These are phyloP conservation scores for Takifugu bimaculatus DNA, from an alignment of 2,113 vertebrate genomes.

Conservation along the genomic window DNA sequence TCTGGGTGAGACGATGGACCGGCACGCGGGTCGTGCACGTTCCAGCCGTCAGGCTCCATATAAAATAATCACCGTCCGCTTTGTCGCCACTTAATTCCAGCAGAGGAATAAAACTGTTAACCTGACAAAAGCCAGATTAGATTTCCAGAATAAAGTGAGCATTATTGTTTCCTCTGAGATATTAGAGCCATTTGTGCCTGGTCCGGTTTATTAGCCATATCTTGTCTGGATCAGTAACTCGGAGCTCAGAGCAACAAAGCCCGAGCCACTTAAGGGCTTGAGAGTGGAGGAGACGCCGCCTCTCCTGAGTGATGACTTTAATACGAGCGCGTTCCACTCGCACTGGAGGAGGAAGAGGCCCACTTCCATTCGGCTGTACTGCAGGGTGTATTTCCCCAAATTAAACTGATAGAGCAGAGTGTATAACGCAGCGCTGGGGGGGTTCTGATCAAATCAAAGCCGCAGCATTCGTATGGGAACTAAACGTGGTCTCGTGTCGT, in stretches of 20 bases:
- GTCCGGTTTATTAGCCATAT: background rate
- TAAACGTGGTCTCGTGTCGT: background rate
- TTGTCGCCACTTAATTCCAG: too few species aligned
- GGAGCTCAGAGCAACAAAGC: slow-evolving; percentile 4
- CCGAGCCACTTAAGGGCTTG: background rate
- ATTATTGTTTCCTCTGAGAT: slow-evolving; percentile 3
- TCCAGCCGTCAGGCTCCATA: too few species aligned
- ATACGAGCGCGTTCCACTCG: background rate
- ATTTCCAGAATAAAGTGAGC: background rate
- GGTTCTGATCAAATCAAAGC: too few species aligned
- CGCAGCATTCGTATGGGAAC: too few species aligned
- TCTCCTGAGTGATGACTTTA: slow-evolving; percentile 1
- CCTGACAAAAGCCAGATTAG: too few species aligned
- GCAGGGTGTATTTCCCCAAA: background rate
- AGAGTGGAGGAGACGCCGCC: background rate
- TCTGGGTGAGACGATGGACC: slow-evolving; percentile 86
- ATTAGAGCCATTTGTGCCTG: background rate
- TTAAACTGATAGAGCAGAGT: background rate
- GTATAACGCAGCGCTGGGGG: background rate
- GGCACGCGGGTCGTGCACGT: too few species aligned
- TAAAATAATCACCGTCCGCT: too few species aligned
- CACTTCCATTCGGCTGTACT: background rate
- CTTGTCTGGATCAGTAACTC: slow-evolving; percentile 1
- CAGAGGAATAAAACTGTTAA: too few species aligned
- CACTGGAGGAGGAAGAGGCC: background rate